Evolutionary conservation across 2,797 vertebrate species (phyloP), one percentile per base, ranked within the genome.

Genomic region (Halcyon leucocephala): DNA sequence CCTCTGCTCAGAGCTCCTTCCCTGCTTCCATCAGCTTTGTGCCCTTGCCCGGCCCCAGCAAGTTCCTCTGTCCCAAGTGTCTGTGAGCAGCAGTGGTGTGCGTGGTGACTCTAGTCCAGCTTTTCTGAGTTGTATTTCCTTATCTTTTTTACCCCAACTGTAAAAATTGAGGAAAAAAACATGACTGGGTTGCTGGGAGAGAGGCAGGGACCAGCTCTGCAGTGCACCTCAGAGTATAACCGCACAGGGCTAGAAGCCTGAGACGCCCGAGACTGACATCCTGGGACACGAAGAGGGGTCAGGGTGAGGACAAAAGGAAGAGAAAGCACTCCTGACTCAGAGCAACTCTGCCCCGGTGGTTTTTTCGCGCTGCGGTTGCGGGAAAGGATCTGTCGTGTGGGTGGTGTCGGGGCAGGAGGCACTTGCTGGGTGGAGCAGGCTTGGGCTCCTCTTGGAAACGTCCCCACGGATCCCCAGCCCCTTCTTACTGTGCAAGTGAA

Each of bases 241-340:
- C 18, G 74, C 25, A 67, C 20, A 4, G 25, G 19, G 31, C 41
- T 51, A 39, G 52, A 72, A 55, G 81, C 33, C 29, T 69, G 65
- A 52, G 35, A 18, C 93, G 33, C 61, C 73, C 33, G 41, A 60
- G 67, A 61, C 33, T 52, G 71, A 61, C 37, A 22, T 76, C 81
- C 44, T 65, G 58, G 83, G 87, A 52, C 16, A 6, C 6, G 20
- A 54, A 54, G 51, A 71, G 49, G 73, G 87, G 91, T 95, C 87
- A 39, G 2, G 20, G 64, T 66, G 84, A 96, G 86, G 90, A 72
- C 82, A 90, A 92, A 66, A 96, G 91, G 82, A 88, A 93, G 95
- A 94, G 77, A 83, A 93, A 93, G 41, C 0, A 0, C 55, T 84
- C 22, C 52, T 89, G 72, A 91, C 49, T 89, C 85, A 90, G 90